These are phyloP conservation scores for Riparia riparia DNA, from an alignment of 2,113 vertebrate genomes.

Conservation along the genomic window DNA sequence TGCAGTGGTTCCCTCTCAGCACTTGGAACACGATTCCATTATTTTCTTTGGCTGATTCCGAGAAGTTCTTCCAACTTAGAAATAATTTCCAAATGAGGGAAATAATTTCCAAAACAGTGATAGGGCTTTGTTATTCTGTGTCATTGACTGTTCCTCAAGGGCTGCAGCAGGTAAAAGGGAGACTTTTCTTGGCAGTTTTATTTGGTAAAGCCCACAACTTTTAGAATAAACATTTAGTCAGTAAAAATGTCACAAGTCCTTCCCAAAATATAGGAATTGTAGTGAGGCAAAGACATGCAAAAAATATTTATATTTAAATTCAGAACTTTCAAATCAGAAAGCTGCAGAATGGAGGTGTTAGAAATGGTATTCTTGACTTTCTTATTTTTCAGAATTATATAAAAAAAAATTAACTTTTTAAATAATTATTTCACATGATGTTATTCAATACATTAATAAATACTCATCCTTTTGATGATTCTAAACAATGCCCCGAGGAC, in stretches of 20 bases:
- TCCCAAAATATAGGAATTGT: not conserved
- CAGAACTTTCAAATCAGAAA: not conserved
- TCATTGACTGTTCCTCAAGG: not conserved
- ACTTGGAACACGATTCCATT: not conserved
- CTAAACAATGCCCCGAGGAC: not conserved
- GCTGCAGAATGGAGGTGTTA: not conserved
- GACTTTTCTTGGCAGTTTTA: not conserved
- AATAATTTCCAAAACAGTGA: not conserved
- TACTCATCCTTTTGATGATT: not conserved
- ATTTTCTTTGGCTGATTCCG: not conserved
- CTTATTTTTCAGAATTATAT: not conserved
- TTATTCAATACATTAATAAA: not conserved
- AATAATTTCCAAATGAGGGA: not conserved
- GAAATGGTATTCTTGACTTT: not conserved
- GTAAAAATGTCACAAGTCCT: not conserved
- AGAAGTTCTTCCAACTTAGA: not conserved
- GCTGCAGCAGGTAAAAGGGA: not conserved
- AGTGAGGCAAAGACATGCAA: not conserved
- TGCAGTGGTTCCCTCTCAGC: not conserved
- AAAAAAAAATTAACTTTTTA: rapidly evolving
- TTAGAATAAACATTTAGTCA: not conserved
- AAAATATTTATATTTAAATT: not conserved
- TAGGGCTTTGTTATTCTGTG: not conserved
- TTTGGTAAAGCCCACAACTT: not conserved
- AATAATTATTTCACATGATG: not conserved